Conservation (phyloP, 2,113 vertebrate species). For the Xenopus laevis region DNA sequence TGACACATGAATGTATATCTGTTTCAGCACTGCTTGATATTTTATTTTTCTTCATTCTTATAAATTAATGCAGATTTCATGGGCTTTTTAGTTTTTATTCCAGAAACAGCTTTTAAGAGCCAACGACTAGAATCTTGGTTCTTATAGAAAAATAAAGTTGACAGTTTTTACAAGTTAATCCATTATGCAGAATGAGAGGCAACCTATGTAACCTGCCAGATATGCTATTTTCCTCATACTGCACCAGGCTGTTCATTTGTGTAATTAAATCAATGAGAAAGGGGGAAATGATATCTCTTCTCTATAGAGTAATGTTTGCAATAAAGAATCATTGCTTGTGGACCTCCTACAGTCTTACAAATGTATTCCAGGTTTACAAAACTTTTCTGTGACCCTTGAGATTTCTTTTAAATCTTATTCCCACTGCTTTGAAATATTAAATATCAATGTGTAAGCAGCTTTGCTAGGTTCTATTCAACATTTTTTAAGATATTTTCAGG, state of each 20-base stretch:
- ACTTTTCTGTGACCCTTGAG: no score
- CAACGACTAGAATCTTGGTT: background rate
- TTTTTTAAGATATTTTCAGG: no score
- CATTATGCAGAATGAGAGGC: background rate
- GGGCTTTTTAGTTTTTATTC: background rate
- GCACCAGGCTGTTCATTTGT: background rate
- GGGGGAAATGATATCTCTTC: no score
- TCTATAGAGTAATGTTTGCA: no score
- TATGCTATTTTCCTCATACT: background rate
- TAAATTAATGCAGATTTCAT: background rate
- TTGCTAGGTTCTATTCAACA: no score
- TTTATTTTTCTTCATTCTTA: background rate
- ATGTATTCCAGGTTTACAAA: no score
- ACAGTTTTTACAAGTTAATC: background rate
- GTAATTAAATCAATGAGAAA: background rate
- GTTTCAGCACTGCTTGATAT: background rate
- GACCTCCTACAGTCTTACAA: no score
- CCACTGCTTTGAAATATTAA: no score
- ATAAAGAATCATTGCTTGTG: no score
- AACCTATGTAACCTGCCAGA: background rate
- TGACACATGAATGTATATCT: background rate
- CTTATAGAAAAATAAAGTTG: background rate
- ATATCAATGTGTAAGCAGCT: no score
- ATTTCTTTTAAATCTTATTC: no score
- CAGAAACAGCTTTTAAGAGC: conserved; percentile 2